Evolutionary conservation across 2,113 vertebrate genomes (phyloP), one percentile per base, ranked within the genome.

Genomic region (Corythoichthys haematopterus): DNA sequence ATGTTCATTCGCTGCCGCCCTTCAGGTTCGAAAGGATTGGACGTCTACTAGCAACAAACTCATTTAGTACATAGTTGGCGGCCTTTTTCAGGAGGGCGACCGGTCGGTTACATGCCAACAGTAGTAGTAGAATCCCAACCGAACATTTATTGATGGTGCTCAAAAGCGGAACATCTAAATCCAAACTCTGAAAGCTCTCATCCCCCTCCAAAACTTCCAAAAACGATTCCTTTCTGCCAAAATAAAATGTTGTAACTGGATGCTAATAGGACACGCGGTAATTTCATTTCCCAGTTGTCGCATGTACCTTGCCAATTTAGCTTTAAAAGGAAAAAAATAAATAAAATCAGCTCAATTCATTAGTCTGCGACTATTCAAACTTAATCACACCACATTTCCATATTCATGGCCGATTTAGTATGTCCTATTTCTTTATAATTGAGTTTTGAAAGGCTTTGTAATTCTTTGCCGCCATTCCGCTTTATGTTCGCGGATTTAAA

Each of bases 221-320:
- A 47, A 47, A 48, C 47, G 13, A 48, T 48, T 48, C 13, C 47
- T 48, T 48, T 48, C 47, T 48, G 47, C 55, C 12, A 60, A 62
- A 53, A 63, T 36, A 65, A 35, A 61, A 47, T 20, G 45, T 65
- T 74, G 47, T 53, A 57, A 45, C 40, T 71, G 72, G 62, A 71
- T 71, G 74, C 72, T 61, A 57, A 43, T 70, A 53, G 66, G 66
- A 20, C 35, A 59, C 66, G 53, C 51, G 36, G 0, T 66, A 56
- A 69, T 72, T 75, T 68, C 14, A 77, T 66, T 64, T 60, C 36
- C 53, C 48, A 68, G 55, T 60, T 46, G 38, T 74, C 68, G 59
- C 53, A 35, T 14, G 14, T 9, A 15, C 15, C 16, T 56, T 61
- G 60, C 61, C 55, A 68, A 47, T 15, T 43, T 71, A 65, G 68